These are phyloP conservation scores for Dromius quadrimaculatus DNA, from an alignment of 2,888 invertebrate species.

Conservation along the genomic window DNA sequence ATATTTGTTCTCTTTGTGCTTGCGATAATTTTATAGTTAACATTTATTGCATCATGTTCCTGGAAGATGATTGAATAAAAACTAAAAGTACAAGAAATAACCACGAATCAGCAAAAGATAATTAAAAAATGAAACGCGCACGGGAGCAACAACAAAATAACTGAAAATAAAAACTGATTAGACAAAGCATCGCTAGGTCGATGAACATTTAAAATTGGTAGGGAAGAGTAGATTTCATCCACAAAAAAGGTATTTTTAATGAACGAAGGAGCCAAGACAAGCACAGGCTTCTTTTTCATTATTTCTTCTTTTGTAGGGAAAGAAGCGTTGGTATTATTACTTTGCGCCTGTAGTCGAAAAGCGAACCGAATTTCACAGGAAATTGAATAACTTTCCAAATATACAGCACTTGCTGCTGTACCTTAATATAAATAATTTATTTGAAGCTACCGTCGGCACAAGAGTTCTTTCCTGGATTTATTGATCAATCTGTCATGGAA, in stretches of 20 bases:
- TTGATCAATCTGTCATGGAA: too few relatives aligned
- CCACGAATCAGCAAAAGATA: not conserved
- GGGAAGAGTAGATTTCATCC: slow-evolving; percentile 6
- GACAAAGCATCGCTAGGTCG: not conserved
- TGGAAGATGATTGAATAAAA: not conserved
- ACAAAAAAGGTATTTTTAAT: slow-evolving; percentile 30
- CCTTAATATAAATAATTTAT: slow-evolving; percentile 6
- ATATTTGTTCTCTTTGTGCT: not conserved
- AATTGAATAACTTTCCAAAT: slow-evolving; percentile 48
- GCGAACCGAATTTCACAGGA: slow-evolving; percentile 26
- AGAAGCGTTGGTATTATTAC: slow-evolving; percentile 38
- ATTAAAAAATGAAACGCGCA: not conserved
- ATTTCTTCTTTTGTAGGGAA: slow-evolving; percentile 29
- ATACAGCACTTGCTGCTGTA: slow-evolving; percentile 41
- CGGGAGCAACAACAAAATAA: slow-evolving; percentile 1
- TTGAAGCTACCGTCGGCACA: not conserved
- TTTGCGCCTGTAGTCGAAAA: slow-evolving; percentile 6
- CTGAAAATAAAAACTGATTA: slow-evolving; percentile 25
- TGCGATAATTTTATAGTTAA: not conserved
- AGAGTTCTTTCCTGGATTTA: too few relatives aligned
- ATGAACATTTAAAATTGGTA: slow-evolving; percentile 17
- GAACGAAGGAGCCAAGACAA: slow-evolving; percentile 24
- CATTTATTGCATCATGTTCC: not conserved
- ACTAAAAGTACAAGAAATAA: too few relatives aligned
- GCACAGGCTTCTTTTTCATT: slow-evolving; percentile 32